Evolutionary conservation across 2,888 invertebrate species (phyloP), one percentile per base, ranked within the genome.

Genomic region (Cheilosia vulpina): DNA sequence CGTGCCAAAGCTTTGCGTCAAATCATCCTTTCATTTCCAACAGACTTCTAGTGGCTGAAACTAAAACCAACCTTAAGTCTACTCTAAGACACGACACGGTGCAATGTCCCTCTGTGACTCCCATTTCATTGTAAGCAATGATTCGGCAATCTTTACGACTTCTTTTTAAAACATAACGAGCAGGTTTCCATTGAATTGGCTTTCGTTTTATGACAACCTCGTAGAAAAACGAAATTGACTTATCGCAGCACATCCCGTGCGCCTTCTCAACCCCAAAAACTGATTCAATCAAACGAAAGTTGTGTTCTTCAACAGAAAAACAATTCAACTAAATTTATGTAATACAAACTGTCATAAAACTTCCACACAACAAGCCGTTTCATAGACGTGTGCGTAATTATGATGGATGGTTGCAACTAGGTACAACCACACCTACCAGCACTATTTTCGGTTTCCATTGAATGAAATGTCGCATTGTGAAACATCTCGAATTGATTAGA

Each of bases 401-500:
- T 71, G 71, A 71, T 71, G 47, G 60, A 71, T 58, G 71, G 57
- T 21, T 58, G 27, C 53, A 27, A 7, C 31, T 53, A 31, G 31
- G 31, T n/a, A 65, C 38, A 50, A 38, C 50, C 21, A 19, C 13
- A 38, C 13, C 21, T 17, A 24, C 24, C 24, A 24, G 60, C 13
- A 11, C 1, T 13, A 4, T 38, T 38, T 38, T 13, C 3, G 13
- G 7, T 38, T 38, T 13, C 38, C 43, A 66, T 43, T 27, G 43
- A 55, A 68, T 68, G 43, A 55, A 31, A 24, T 41, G 43, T 43
- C 53, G n/a, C 53, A 17, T 41, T 53, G 53, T 41, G 66, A 24
- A 66, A 53, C n/a, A 31, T 13, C 13, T 27, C 9, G 45, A 68
- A 76, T 58, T 65, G 72, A 63, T 78, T 65, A 71, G 71, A 78